phyloP scores from a whole-genome alignment of 2,797 vertebrate species.

The Pseudomugil gertrudae region DNA sequence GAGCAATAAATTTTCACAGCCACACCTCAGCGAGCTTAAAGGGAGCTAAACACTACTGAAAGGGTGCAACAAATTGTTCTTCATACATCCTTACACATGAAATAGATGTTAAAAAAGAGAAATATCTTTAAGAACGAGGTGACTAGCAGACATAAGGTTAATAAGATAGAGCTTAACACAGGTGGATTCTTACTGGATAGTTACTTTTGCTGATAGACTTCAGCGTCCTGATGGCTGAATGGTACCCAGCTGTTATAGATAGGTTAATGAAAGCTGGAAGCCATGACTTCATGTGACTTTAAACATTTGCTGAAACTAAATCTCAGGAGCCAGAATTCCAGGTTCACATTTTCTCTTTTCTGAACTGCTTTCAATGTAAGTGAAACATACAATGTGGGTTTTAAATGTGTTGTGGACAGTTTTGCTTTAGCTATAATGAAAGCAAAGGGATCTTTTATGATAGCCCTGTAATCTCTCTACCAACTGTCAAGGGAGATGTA shows the following conservation, averaged over 20 bases:
- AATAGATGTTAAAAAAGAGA: constrained; percentile 7
- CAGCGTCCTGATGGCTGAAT: neutral
- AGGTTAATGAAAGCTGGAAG: neutral
- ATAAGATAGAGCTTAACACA: neutral
- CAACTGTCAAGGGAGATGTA: constrained; percentile 50
- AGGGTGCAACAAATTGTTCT: constrained; percentile 44
- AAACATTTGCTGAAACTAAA: neutral
- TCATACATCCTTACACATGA: constrained; percentile 12
- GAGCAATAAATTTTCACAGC: constrained; percentile 66
- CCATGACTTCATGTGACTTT: neutral
- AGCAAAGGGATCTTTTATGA: constrained; percentile 29
- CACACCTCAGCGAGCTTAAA: constrained; percentile 40
- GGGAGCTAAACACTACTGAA: constrained; percentile 56
- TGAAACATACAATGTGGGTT: constrained; percentile 13
- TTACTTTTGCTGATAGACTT: neutral
- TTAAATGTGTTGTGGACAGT: constrained; percentile 16
- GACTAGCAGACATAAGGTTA: neutral
- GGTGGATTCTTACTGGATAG: neutral
- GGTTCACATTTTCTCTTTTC: neutral
- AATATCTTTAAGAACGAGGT: constrained; percentile 9
- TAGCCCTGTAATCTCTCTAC: constrained; percentile 44
- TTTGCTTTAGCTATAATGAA: constrained; percentile 2
- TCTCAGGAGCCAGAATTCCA: neutral
- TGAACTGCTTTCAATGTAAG: neutral
- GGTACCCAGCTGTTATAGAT: neutral